Evolutionary conservation across 2,797 vertebrate genomes (phyloP), one percentile per base, ranked within the genome.

Genomic region (Pagetopsis macropterus): DNA sequence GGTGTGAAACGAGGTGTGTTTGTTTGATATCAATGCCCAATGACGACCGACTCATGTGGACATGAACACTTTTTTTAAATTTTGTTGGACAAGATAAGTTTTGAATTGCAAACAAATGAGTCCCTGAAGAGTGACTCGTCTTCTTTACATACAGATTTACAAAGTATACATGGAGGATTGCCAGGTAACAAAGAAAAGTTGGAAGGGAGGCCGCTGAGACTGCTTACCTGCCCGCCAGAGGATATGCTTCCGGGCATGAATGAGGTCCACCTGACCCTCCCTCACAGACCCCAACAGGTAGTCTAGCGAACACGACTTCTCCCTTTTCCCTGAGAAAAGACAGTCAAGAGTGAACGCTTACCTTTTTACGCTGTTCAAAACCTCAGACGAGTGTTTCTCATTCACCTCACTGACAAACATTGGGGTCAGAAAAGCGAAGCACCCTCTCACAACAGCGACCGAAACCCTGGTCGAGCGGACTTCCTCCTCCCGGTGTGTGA

Each of bases 221-320:
- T 19, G 9, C 7, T 66, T 54, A 75, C 59, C 79, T 64, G 61
- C 27, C 44, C 48, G 15, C 65, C 31, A 15, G 56, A 13, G 16
- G 46, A 60, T 15, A 61, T 0, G 15, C 59, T 75, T 58, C 37
- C 48, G n/a, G 43, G 5, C 56, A 62, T 23, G 41, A 44, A 50
- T 14, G 40, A 14, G 0, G 7, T 55, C 83, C 76, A 87, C 84
- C 89, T 82, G 73, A 1, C 0, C 5, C 16, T 64, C 9, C 60
- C 59, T 48, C 23, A 44, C 2, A 59, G 44, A 72, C 60, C 83
- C 23, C n/a, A 1, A 2, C 82, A 83, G 75, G 72, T 70, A 55
- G 17, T 31, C 6, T 48, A 8, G 41, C 45, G 5, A 6, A 0
- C 3, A 37, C 2, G 31, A 40, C 44, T 70, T 21, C 23, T 40